Percentiles rank a stretch among this genome's conserved stretches.
These are phyloP conservation scores for Drosophila mojavensis DNA, from an alignment of 1,140 invertebrate species.

Conservation along the genomic window DNA sequence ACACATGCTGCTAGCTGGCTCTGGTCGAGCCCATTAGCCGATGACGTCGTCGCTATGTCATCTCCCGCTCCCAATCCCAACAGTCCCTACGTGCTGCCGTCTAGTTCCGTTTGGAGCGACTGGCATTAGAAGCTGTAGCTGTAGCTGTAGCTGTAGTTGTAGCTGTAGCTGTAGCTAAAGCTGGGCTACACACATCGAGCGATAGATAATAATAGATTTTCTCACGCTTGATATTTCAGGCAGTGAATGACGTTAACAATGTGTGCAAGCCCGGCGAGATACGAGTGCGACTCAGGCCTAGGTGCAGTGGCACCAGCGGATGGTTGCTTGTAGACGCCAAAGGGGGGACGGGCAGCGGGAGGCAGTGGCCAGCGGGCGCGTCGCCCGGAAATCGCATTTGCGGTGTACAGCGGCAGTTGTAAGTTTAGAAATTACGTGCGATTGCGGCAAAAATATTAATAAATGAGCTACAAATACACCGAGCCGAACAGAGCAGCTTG, in stretches of 20 bases:
- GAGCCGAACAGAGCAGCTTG: conserved; percentile 23
- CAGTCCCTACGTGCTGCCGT: conserved; percentile 44
- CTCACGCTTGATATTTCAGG: conserved; percentile 81
- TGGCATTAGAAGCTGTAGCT: conserved; percentile 28
- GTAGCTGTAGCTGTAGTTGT: conserved; percentile 37
- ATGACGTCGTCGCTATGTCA: conserved; percentile 47
- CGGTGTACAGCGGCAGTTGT: conserved; percentile 59
- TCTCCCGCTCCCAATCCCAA: conserved; percentile 46
- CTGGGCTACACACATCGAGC: conserved; percentile 53
- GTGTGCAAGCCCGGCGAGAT: conserved; percentile 54
- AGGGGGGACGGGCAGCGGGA: no score
- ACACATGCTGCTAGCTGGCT: not conserved
- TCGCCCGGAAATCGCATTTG: conserved; percentile 73
- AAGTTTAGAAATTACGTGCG: conserved; percentile 77
- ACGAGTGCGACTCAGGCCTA: conserved; percentile 34
- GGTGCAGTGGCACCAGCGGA: conserved; percentile 40
- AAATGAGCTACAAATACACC: conserved; percentile 63
- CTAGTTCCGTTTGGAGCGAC: conserved; percentile 44
- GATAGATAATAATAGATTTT: conserved; percentile 82
- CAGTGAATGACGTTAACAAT: conserved; percentile 81
- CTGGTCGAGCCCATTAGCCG: conserved; percentile 36
- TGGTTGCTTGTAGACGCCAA: conserved; percentile 23
- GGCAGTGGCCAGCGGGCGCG: conserved; percentile 40
- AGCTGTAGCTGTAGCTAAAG: not conserved
- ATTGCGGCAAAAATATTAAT: conserved; percentile 70